Conservation (phyloP, 1,140 invertebrate genomes). For the Schlechtendalia chinensis region DNA sequence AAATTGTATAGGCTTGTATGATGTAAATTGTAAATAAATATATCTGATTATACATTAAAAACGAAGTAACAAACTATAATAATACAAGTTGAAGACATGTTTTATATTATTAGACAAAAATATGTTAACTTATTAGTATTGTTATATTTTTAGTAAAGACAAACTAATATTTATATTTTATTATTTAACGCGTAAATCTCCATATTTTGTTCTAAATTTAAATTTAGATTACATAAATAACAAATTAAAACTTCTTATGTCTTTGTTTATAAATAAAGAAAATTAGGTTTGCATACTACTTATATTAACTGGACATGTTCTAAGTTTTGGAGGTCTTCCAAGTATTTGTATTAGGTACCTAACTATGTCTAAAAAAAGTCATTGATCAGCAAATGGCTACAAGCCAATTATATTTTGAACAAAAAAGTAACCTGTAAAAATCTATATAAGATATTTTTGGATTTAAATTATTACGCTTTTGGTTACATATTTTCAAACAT, state of each 20-base stretch:
- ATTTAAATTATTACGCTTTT: slow-evolving; percentile 8
- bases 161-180: background rate
- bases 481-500: background rate
- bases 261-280: background rate
- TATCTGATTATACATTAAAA: no score
- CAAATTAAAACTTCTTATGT: background rate
- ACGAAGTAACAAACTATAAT: no score
- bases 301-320: background rate
- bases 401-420: slow-evolving; percentile 11
- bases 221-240: background rate
- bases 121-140: no score
- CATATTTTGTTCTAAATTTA: slow-evolving; percentile 38
- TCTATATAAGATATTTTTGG: background rate
- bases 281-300: background rate
- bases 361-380: slow-evolving; percentile 22
- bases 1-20: no score
- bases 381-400: slow-evolving; percentile 2
- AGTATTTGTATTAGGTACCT: slow-evolving; percentile 12
- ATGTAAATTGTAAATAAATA: no score
- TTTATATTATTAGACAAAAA: no score
- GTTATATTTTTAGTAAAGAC: no score
- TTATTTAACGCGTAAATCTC: background rate
- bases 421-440: slow-evolving; percentile 8
- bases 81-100: no score
- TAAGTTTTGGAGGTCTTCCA: slow-evolving; percentile 26